Base-by-base conservation (phyloP, 2,888 invertebrate species). In the Nemotelus nigrinus region DNA sequence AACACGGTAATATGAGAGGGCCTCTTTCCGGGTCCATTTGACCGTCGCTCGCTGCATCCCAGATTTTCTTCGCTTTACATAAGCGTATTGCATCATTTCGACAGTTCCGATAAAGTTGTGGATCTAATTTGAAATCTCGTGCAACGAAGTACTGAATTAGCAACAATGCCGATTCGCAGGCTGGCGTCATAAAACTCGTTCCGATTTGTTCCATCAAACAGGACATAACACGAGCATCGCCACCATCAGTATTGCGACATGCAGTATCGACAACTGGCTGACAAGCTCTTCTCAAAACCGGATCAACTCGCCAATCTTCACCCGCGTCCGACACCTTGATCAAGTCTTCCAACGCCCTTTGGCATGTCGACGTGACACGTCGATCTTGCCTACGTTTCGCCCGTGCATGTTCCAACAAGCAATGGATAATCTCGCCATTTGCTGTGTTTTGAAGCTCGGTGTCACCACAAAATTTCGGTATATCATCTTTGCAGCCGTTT, bases 121-220 rank as follows among this genome's bases (percentile, higher is more conserved):
- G 94, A 87, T 98, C 97, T 67, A 98, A 88, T 83, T 95, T 96
- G 85, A 96, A 99, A 88, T 99, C 96, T 82, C 99, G 91, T 0
- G 97, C 95, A 80, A 99, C 92, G 87, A 99, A 99, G 87, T 98
- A 99, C 85, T 99, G 98, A 83, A 99, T 96, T 87, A 98, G 96
- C 78, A 99, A 89, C 63, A 99, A 89, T 6, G 96, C 94, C 80
- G 93, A 92, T 88, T 97, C 96, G 89, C 99, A 99, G 25, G 94
- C 93, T 78, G 92, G 91, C 1, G 91, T 93, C 97, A 99, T 98
- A 60, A 91, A 89, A 77, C 91, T 91, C 2, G 94, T 93, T 57
- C 94, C 95, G 70, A 98, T 89, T 84, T 96, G 94, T 82, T 96
- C 95, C 95, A 99, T 95, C 50, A 99, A 89, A 84, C 99, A 99